These are phyloP conservation scores for Drosophila falleni DNA, from an alignment of 2,888 invertebrate genomes.

Conservation along the genomic window DNA sequence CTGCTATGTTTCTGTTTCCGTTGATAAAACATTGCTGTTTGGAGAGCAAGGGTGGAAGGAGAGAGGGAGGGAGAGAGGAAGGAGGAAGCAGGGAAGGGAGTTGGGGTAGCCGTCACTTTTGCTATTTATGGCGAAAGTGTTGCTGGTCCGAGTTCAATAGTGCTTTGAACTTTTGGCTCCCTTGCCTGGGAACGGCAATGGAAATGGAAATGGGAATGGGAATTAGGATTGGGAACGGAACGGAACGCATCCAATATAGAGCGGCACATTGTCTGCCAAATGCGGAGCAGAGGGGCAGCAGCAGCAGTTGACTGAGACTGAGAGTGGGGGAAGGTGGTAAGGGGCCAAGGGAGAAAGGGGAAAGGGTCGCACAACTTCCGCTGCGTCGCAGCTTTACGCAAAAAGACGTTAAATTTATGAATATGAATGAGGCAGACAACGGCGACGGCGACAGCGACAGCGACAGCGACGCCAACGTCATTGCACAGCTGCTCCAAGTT, in stretches of 20 bases:
- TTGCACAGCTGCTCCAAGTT: slow-evolving; percentile 55
- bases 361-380: slow-evolving; percentile 66
- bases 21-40: slow-evolving; percentile 58
- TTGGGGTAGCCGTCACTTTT: slow-evolving; percentile 51
- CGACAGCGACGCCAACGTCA: slow-evolving; percentile 31
- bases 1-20: slow-evolving; percentile 58
- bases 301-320: background rate
- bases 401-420: slow-evolving; percentile 75
- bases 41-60: background rate
- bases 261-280: slow-evolving; percentile 70
- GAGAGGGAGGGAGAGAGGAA: background rate
- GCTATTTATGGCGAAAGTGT: slow-evolving; percentile 81
- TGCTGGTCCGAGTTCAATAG: slow-evolving; percentile 75
- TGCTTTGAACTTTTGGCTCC: slow-evolving; percentile 76
- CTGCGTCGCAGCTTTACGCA: slow-evolving; percentile 65
- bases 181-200: slow-evolving; percentile 30
- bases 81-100: background rate
- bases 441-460: background rate
- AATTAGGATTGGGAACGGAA: slow-evolving; percentile 23
- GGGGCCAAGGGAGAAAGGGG: background rate
- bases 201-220: slow-evolving; percentile 44
- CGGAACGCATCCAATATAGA: slow-evolving; percentile 73
- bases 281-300: background rate
- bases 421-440: slow-evolving; percentile 72
- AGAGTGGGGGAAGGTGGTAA: background rate